Conservation (phyloP, 2,888 invertebrate species). For the Microctonus brassicae region DNA sequence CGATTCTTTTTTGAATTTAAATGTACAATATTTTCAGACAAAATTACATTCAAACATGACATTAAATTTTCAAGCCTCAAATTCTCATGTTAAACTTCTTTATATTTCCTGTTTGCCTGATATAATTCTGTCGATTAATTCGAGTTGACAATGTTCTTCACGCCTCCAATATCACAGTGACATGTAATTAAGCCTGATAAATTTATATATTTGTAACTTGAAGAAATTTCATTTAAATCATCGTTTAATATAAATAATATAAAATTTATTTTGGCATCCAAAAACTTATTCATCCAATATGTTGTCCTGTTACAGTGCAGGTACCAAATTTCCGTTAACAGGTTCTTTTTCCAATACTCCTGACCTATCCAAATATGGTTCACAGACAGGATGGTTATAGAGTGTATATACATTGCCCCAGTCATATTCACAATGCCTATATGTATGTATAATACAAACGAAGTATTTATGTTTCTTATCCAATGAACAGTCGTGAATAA, state of each 20-base stretch:
- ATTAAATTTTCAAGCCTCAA: not conserved
- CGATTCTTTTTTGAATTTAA: not conserved
- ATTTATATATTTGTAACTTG: conserved; percentile 34
- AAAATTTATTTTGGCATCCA: not conserved
- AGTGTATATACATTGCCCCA: too few relatives aligned
- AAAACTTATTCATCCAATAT: not conserved
- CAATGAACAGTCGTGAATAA: conserved; percentile 6
- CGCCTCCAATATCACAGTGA: conserved; percentile 57
- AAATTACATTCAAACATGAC: not conserved
- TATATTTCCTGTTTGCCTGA: conserved; percentile 51
- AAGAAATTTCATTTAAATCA: not conserved
- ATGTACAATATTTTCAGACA: not conserved
- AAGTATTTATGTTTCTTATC: conserved; percentile 18
- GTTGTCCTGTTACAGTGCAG: conserved; percentile 56
- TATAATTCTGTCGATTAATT: conserved; percentile 63
- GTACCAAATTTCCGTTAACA: conserved; percentile 63
- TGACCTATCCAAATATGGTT: not conserved
- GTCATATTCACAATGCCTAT: not conserved
- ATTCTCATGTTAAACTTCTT: conserved; percentile 36
- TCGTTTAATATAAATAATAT: not conserved
- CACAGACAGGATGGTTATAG: not conserved
- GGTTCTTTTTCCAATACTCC: conserved; percentile 48
- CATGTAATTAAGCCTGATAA: conserved; percentile 50
- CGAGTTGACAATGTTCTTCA: conserved; percentile 65
- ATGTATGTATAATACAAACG: too few relatives aligned